Evolutionary conservation across 2,113 vertebrate genomes (phyloP), one percentile per base, ranked within the genome.

Genomic region (Beaufortia kweichowensis): DNA sequence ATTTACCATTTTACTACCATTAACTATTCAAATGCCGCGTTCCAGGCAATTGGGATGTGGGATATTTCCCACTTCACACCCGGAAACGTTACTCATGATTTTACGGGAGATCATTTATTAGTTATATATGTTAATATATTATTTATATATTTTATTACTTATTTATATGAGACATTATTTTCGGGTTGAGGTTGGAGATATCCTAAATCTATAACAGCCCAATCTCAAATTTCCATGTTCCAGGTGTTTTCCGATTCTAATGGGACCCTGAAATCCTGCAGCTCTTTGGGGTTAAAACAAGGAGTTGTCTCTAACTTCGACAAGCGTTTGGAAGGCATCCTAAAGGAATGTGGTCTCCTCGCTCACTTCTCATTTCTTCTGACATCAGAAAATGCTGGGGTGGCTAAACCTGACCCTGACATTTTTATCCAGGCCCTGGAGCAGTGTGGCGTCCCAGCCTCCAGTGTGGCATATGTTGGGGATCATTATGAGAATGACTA

Each of bases 231-330:
- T 63, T 4, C 61, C 2, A 11, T 3, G 15, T 6, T 82, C n/a
- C 57, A 93, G 92, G 24, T 92, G 61, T 90, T 95, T 83, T 89
- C 93, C 0, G 96, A 94, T 17, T 93, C 94, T 0, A 4, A 82
- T 15, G 84, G 84, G 43, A 87, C 93, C 14, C 87, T 98, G 56
- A 81, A 82, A 63, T 85, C 0, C 8, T 98, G 95, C 69, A 78
- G 81, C 8, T 79, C 87, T 67, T 87, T 87, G 0, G 95, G 96
- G 9, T 85, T 99, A 75, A 87, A 70, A 69, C 91, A 95, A 80
- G 95, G 90, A 0, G 91, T 96, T 0, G 79, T 99, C 14, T 99
- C 96, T 77, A 99, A 98, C 88, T 99, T 98, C 3, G 97, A 99
- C 75, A 83, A 0, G 2, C 91, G 96, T 2, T 88, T 99, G 14